phyloP scores from a whole-genome alignment of 2,113 vertebrate genomes.

The Numenius arquata region DNA sequence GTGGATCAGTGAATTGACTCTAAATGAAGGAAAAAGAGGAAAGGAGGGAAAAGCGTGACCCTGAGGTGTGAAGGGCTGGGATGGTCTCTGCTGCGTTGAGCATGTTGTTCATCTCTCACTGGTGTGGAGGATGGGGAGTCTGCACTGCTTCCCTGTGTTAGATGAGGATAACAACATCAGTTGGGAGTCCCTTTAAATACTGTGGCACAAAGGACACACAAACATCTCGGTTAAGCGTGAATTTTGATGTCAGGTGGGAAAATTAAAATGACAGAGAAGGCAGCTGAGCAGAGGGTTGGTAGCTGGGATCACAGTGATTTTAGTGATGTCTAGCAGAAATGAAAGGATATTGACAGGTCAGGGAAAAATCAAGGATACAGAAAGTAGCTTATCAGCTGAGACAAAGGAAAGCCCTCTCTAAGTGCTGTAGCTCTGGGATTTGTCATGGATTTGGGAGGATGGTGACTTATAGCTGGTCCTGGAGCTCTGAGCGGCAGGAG shows the following conservation, averaged over 20 bases:
- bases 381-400: not conserved
- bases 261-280: not conserved
- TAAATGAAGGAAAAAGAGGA: not conserved
- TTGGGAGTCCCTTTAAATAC: not conserved
- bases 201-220: not conserved
- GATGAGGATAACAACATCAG: not conserved
- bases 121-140: rapidly evolving
- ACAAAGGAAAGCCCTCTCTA: not conserved
- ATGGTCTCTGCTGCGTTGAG: not conserved
- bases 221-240: not conserved
- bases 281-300: not conserved
- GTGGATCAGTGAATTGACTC: not conserved
- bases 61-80: not conserved
- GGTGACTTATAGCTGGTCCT: not conserved
- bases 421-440: not conserved
- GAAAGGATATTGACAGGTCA: not conserved
- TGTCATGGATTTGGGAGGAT: not conserved
- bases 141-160: not conserved
- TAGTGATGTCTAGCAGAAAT: not conserved
- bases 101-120: rapidly evolving
- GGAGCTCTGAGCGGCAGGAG: not conserved
- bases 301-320: not conserved
- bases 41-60: not conserved
- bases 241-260: not conserved
- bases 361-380: not conserved